Base-by-base conservation (phyloP, 2,113 vertebrate genomes). In the Dicerorhinus sumatrensis region DNA sequence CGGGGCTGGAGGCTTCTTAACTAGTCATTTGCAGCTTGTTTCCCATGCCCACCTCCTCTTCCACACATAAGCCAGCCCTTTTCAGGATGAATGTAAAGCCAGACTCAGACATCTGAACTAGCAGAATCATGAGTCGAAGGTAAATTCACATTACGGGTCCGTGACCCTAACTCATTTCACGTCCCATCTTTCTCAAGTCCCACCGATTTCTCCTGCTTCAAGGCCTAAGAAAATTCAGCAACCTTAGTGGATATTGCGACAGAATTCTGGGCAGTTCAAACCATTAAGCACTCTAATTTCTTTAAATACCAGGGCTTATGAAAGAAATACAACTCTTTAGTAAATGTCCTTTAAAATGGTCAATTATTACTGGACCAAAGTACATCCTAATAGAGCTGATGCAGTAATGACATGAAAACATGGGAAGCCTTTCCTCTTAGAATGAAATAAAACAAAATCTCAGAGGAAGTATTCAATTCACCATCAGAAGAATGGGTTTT, bases 271-370 rank as follows among this genome's bases (percentile, higher is more conserved):
- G 62, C 16, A 51, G 6, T 79, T 92, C 70, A 96, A 90, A 77
- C 25, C 27, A 91, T 29, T 54, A 91, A 67, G 60, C 8, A 18
- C 11, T 62, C 39, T 18, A 33, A 20, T 87, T 96, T 95, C 29
- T 94, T 96, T 89, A 46, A 85, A 86, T 31, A 92, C 42, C 8
- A 69, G 23, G 2, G 10, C 58, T 89, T 13, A 82, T 20, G 27
- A 73, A 93, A 94, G 65, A 89, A 94, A 58, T 18, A 8, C 48
- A 86, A 16, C 18, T 51, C 31, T 21, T 95, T 54, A 97, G 29
- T 12, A 79, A 95, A 16, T 27, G 6, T 54, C 58, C 27, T 75
- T 84, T 75, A 95, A 86, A 73, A 90, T 72, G 25, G 33, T 8
- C 36, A 90, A 13, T 90, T 80, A 65, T n/a, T 90, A 31, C 12